Evolutionary conservation across 2,888 invertebrate genomes (phyloP).

Genomic region (Pseudeuparius sepicola): DNA sequence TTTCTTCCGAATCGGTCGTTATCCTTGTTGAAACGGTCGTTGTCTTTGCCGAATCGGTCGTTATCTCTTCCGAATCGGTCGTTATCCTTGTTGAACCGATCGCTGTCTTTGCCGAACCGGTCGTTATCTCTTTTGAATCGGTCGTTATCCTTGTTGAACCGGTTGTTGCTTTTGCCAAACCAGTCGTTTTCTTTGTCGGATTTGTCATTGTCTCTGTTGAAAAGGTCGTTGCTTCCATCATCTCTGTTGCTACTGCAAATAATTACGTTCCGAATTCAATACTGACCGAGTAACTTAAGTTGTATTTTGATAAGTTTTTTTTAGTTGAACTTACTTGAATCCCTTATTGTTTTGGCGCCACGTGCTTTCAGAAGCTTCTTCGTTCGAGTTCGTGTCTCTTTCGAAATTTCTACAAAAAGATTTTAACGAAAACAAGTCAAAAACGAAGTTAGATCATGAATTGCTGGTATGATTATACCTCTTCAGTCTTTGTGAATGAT

Average conservation of each 20-base stretch:
- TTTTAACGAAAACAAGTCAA: too few relatives aligned
- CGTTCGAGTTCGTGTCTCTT: slow-evolving; percentile 26
- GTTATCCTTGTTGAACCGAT: slow-evolving; percentile 11
- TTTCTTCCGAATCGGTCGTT: too few relatives aligned
- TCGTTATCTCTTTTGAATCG: too few relatives aligned
- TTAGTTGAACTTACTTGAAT: slow-evolving; percentile 25
- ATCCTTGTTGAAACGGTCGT: too few relatives aligned
- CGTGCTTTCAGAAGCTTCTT: slow-evolving; percentile 23
- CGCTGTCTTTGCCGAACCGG: too few relatives aligned
- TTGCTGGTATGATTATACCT: too few relatives aligned
- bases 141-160: too few relatives aligned
- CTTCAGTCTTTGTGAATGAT: too few relatives aligned
- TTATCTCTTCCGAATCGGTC: neutral
- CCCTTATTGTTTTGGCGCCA: slow-evolving; percentile 30
- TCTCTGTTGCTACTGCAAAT: slow-evolving; percentile 17
- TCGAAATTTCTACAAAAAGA: too few relatives aligned
- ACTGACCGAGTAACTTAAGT: slow-evolving; percentile 8
- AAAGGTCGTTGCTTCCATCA: slow-evolving; percentile 18
- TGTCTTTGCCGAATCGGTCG: slow-evolving; percentile 9
- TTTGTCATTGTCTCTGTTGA: slow-evolving; percentile 8
- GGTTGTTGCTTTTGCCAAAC: too few relatives aligned
- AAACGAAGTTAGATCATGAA: too few relatives aligned
- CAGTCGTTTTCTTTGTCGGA: slow-evolving; percentile 15
- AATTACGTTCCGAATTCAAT: slow-evolving; percentile 16
- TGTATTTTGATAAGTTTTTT: slow-evolving; percentile 4